phyloP scores from a whole-genome alignment of 2,797 vertebrate genomes.

The Gastrophryne carolinensis region DNA sequence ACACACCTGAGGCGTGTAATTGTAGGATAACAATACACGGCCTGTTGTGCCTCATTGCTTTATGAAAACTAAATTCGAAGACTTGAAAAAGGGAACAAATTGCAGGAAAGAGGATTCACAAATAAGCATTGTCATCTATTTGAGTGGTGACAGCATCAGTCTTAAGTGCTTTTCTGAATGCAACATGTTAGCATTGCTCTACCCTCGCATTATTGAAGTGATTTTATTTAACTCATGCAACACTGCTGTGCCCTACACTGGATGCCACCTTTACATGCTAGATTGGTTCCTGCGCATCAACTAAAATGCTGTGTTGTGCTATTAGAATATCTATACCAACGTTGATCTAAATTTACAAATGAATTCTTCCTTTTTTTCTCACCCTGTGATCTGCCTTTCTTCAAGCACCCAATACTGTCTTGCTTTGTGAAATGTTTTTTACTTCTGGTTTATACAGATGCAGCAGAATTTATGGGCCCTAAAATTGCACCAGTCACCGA shows the following conservation, averaged over 20 bases:
- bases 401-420: too few relatives aligned
- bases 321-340: too few relatives aligned
- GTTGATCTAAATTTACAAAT: too few relatives aligned
- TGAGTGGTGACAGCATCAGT: conserved; percentile 46
- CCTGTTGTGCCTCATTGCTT: conserved; percentile 34
- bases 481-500: too few relatives aligned
- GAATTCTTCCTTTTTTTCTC: too few relatives aligned
- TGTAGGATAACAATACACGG: background rate
- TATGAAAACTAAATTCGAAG: conserved; percentile 53
- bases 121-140: conserved; percentile 52
- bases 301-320: too few relatives aligned
- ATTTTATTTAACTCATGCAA: conserved; percentile 27
- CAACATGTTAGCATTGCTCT: conserved; percentile 49
- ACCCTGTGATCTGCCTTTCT: too few relatives aligned
- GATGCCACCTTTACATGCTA: background rate
- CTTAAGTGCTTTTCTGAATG: conserved; percentile 46
- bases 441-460: too few relatives aligned
- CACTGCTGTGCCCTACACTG: background rate
- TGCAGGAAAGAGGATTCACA: conserved; percentile 51
- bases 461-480: too few relatives aligned
- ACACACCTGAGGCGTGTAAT: conserved; percentile 27
- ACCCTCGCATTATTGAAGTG: conserved; percentile 36
- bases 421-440: too few relatives aligned
- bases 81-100: conserved; percentile 50
- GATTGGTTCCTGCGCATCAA: too few relatives aligned